Percentiles rank a stretch among this genome's conserved stretches.
Evolutionary conservation across 2,113 vertebrate species (phyloP).

Genomic region (Hucho hucho): DNA sequence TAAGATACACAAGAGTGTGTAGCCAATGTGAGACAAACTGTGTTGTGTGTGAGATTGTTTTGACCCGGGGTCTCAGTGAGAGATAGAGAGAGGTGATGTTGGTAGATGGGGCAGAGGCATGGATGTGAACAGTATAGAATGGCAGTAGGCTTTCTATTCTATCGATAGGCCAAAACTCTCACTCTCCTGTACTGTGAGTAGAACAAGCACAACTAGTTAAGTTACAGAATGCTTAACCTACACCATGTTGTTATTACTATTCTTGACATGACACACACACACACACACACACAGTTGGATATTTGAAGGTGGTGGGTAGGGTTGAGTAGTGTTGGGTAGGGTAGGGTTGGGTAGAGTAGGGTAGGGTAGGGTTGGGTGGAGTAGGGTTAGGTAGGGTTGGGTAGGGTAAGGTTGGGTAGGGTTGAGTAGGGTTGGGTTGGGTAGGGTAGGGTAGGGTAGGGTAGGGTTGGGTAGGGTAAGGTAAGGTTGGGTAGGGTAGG

Average conservation of each 20-base stretch:
- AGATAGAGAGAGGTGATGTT: too few species aligned
- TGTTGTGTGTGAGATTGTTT: background rate
- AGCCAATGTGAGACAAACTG: background rate
- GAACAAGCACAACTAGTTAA: background rate
- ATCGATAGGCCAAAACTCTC: background rate
- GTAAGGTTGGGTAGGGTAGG: too few species aligned
- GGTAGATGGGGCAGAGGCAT: background rate
- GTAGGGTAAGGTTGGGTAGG: too few species aligned
- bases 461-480: background rate
- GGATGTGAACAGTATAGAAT: background rate
- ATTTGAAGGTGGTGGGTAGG: background rate
- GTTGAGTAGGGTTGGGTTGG: too few species aligned
- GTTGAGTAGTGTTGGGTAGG: too few species aligned
- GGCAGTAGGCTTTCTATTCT: too few species aligned
- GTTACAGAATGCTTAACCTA: background rate
- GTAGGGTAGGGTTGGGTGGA: too few species aligned
- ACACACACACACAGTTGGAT: background rate
- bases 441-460: too few species aligned
- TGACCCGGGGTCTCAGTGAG: too few species aligned
- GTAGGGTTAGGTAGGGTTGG: too few species aligned
- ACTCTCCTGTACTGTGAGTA: background rate
- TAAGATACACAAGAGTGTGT: background rate
- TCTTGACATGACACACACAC: background rate
- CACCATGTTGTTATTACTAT: background rate
- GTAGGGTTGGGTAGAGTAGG: too few species aligned